Base-by-base conservation (phyloP, 2,888 invertebrate species). In the Coleophora flavipennella region DNA sequence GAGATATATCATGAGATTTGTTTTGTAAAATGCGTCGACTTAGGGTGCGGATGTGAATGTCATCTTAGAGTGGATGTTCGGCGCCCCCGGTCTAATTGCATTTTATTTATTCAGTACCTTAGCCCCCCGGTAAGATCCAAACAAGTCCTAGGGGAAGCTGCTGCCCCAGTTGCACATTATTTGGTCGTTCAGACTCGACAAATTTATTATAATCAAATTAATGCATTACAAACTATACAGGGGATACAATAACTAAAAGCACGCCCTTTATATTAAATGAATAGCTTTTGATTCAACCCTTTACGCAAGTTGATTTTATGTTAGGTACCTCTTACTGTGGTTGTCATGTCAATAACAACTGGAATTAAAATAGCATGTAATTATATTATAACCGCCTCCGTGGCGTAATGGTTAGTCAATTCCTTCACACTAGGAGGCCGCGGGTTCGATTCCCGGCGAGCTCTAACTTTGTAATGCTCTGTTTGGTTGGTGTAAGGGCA, bases 21-120 rank as follows among this genome's bases (percentile, higher is more conserved):
- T 64, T 59, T 57, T 55, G 57, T 57, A 56, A 57, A 57, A 51
- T 46, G 51, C 44, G 51, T 56, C 54, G 45, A 45, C 48, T 42
- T 41, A 55, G 59, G 57, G 59, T 53, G 61, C 54, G 57, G 55
- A 53, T 35, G n/a, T 28, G 20, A 13, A 20, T 11, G 10, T 20
- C 20, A 8, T n/a, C n/a, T n/a, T 35, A 13, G 35, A 10, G 35
- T n/a, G 35, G 11, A 35, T 49, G 53, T 54, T 55, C 46, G 52
- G 50, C 48, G 53, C 56, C 46, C 57, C 53, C 71, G 59, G 58
- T 66, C 64, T 74, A 78, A 80, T 81, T 77, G 73, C 67, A 70
- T 74, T 79, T 80, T 79, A 81, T 78, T 80, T 80, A 81, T 80
- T 80, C 77, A 81, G 61, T 61, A 61, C 67, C 62, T 55, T 57